Percentiles rank a stretch among this genome's conserved stretches.
Evolutionary conservation across 2,113 vertebrate species (phyloP).

Genomic region (Ramphastos sulfuratus): DNA sequence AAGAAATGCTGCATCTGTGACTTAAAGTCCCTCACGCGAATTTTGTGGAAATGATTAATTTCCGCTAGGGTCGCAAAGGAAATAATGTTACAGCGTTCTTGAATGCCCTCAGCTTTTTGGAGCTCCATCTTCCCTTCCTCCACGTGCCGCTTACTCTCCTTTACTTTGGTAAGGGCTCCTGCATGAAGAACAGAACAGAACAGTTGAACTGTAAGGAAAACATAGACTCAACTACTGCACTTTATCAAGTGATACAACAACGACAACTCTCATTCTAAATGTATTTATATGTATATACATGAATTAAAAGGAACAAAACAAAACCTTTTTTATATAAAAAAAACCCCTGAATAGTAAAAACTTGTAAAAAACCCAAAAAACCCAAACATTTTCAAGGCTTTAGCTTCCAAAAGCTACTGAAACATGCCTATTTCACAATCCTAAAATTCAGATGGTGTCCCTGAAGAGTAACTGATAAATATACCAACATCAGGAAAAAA

Average conservation of each 20-base stretch:
- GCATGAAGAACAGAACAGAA: slow-evolving; percentile 45
- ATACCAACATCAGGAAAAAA: not conserved
- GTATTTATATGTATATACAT: not conserved
- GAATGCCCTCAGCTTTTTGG: slow-evolving; percentile 90
- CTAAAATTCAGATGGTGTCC: not conserved
- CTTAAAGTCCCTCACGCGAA: slow-evolving; percentile 94
- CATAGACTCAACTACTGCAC: not conserved
- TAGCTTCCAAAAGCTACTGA: not conserved
- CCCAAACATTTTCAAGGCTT: not conserved
- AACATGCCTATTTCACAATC: not conserved
- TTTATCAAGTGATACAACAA: not conserved
- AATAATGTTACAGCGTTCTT: slow-evolving; percentile 97
- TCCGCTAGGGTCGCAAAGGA: slow-evolving; percentile 96
- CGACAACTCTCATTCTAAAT: not conserved
- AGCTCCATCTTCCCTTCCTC: slow-evolving; percentile 98
- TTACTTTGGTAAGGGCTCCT: slow-evolving; percentile 98
- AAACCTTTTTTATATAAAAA: not conserved
- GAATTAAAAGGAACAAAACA: not conserved
- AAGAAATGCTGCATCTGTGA: slow-evolving; percentile 97
- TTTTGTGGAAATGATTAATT: slow-evolving; percentile 98
- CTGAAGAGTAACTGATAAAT: not conserved
- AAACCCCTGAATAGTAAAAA: not conserved
- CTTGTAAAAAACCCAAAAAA: not conserved
- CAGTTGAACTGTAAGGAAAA: not conserved
- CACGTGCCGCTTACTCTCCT: slow-evolving; percentile 93